phyloP scores from a whole-genome alignment of 2,888 invertebrate species.

The Diloba caeruleocephala region DNA sequence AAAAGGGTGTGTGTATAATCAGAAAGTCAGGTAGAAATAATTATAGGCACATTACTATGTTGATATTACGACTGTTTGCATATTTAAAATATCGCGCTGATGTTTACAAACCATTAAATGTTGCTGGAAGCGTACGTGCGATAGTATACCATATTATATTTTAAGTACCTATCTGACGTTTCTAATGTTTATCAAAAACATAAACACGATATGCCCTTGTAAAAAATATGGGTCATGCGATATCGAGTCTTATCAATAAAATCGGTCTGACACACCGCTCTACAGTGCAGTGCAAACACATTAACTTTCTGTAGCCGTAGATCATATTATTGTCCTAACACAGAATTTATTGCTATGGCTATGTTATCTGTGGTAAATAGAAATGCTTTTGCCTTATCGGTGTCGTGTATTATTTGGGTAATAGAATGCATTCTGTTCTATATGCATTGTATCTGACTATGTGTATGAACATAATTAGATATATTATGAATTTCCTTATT shows the following conservation, averaged over 20 bases:
- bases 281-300: constrained; percentile 43
- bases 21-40: background rate
- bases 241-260: constrained; percentile 53
- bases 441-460: no score
- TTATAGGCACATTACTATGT: background rate
- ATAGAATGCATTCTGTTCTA: no score
- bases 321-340: constrained; percentile 42
- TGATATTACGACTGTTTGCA: background rate
- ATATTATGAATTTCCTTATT: no score
- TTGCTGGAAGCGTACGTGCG: constrained; percentile 9
- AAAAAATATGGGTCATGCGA: constrained; percentile 62
- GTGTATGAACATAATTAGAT: no score
- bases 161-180: constrained; percentile 2
- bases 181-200: constrained; percentile 31
- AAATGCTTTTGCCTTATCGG: constrained; percentile 18
- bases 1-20: background rate
- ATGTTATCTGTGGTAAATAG: constrained; percentile 13
- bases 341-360: constrained; percentile 19
- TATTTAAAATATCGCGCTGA: constrained; percentile 18
- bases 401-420: background rate
- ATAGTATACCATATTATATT: constrained; percentile 12
- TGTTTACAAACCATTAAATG: constrained; percentile 11
- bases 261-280: constrained; percentile 35
- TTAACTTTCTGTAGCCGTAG: constrained; percentile 31
- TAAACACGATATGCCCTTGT: constrained; percentile 47